These are phyloP conservation scores for Deroptyus accipitrinus DNA, from an alignment of 2,113 vertebrate species.

Conservation along the genomic window DNA sequence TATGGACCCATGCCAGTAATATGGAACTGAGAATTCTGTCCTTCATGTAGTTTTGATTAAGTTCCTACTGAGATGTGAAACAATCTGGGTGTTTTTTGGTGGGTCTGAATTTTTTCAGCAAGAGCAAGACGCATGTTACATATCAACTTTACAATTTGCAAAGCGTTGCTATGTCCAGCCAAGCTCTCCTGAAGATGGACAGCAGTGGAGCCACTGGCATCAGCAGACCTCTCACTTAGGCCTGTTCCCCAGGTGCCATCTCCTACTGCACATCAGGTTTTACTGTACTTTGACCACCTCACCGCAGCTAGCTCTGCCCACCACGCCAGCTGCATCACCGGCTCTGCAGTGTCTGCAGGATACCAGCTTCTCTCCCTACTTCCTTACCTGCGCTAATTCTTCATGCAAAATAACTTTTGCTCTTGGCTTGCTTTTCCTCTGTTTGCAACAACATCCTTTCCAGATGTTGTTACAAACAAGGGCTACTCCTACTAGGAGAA, in stretches of 20 bases:
- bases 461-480: too few relatives aligned
- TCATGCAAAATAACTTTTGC: fast-evolving
- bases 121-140: background rate
- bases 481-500: background rate
- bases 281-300: background rate
- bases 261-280: background rate
- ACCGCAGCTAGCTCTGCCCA: fast-evolving
- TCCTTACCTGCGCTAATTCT: background rate
- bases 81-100: too few relatives aligned
- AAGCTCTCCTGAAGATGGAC: fast-evolving
- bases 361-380: too few relatives aligned
- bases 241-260: background rate
- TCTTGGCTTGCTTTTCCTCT: background rate
- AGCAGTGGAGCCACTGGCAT: background rate
- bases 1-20: background rate
- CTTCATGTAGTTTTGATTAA: background rate
- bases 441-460: background rate
- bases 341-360: background rate
- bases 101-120: background rate
- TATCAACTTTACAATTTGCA: background rate
- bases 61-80: fast-evolving
- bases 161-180: fast-evolving
- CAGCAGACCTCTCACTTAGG: background rate
- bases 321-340: fast-evolving
- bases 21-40: background rate